Conservation (phyloP, 2,113 vertebrate species). For the Petrocephalus microphthalmus region DNA sequence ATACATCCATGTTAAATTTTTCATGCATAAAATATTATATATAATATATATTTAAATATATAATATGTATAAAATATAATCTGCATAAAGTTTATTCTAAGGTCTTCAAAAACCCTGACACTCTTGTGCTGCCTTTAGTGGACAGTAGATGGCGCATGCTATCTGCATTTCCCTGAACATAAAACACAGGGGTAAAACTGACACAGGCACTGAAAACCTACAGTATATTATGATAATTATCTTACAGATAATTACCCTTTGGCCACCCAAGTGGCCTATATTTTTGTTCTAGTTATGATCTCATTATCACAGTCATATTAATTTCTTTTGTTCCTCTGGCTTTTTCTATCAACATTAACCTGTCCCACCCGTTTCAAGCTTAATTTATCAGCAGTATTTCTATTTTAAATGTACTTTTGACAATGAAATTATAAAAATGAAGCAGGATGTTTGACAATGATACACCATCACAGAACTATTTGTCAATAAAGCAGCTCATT, state of each 20-base stretch:
- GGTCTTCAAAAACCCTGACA: not conserved
- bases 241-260: not conserved
- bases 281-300: not conserved
- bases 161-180: not conserved
- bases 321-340: not conserved
- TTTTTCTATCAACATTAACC: not conserved
- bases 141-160: not conserved
- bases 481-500: not conserved
- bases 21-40: no score
- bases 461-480: not conserved
- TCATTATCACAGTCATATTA: not conserved
- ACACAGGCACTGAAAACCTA: not conserved
- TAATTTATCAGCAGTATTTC: not conserved
- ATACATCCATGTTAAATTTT: not conserved
- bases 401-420: not conserved
- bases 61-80: not conserved
- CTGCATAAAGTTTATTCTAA: not conserved
- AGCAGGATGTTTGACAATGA: not conserved
- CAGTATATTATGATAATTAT: not conserved
- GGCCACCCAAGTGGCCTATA: not conserved
- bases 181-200: not conserved
- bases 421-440: not conserved
- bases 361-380: not conserved
- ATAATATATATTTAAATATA: not conserved
- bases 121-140: not conserved